phyloP scores from a whole-genome alignment of 2,888 invertebrate genomes.

The Sussaba pulchella region DNA sequence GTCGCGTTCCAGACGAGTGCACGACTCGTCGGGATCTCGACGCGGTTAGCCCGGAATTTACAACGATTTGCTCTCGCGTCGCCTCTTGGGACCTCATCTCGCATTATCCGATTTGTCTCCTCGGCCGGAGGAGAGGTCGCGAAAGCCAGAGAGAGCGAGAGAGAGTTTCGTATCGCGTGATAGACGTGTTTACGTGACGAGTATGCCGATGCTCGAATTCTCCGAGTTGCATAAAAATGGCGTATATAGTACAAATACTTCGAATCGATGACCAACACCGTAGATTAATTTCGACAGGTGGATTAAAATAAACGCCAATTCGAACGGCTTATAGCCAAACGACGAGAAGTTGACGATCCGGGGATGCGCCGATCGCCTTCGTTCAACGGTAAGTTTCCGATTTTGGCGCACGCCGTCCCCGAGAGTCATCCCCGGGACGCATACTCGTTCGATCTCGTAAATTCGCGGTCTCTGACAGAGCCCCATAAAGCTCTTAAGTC shows the following conservation, averaged over 20 bases:
- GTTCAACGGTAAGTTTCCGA: constrained; percentile 53
- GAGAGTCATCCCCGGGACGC: constrained; percentile 6
- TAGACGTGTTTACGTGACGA: constrained; percentile 65
- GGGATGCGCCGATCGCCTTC: too few species aligned
- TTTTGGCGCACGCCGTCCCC: constrained; percentile 59
- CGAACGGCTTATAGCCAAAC: constrained; percentile 49
- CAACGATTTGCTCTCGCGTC: constrained; percentile 63
- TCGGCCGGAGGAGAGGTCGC: neutral
- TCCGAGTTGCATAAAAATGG: constrained; percentile 55
- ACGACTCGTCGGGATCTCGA: constrained; percentile 15
- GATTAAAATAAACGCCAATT: constrained; percentile 64
- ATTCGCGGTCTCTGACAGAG: constrained; percentile 57
- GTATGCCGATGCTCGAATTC: constrained; percentile 54
- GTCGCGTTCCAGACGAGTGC: neutral
- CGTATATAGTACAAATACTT: constrained; percentile 23
- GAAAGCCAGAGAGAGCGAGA: constrained; percentile 36
- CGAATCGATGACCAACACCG: too few species aligned
- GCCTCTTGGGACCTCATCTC: constrained; percentile 50
- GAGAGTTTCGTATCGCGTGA: constrained; percentile 46
- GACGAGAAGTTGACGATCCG: constrained; percentile 30
- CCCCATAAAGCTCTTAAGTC: constrained; percentile 67
- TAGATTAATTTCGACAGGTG: too few species aligned
- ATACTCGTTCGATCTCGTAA: constrained; percentile 66
- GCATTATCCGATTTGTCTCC: constrained; percentile 42
- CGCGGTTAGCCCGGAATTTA: constrained; percentile 51